A percentile compares a stretch with the other conserved stretches of the same genome.
Evolutionary conservation across 2,888 invertebrate genomes (phyloP).

Genomic region (Chelonus formosanus): DNA sequence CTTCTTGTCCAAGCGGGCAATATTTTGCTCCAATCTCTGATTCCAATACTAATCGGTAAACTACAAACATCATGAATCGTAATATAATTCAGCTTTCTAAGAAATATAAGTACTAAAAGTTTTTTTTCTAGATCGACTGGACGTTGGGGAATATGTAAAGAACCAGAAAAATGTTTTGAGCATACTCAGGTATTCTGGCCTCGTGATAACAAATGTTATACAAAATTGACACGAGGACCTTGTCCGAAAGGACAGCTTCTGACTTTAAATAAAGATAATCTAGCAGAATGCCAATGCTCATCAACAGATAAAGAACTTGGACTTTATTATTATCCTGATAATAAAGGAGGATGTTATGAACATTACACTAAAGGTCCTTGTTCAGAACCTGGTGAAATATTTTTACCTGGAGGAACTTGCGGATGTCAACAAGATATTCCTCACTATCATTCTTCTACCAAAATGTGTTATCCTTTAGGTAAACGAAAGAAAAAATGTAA

Average conservation of each 20-base stretch:
- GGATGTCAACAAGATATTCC: constrained; percentile 78
- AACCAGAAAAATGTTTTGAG: constrained; percentile 72
- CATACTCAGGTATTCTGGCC: constrained; percentile 80
- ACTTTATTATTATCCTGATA: constrained; percentile 70
- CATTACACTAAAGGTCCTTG: constrained; percentile 85
- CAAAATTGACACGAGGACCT: constrained; percentile 76
- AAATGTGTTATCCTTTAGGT: constrained; percentile 80
- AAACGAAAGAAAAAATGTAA: constrained; percentile 22
- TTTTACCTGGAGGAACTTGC: constrained; percentile 78
- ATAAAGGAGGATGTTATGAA: constrained; percentile 77
- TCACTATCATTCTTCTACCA: constrained; percentile 76
- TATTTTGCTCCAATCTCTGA: constrained; percentile 78
- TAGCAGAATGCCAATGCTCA: constrained; percentile 75
- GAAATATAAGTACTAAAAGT: not conserved
- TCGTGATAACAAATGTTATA: constrained; percentile 78
- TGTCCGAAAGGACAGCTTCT: constrained; percentile 79
- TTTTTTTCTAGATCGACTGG: constrained; percentile 65
- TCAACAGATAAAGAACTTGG: constrained; percentile 66
- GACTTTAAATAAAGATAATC: constrained; percentile 69
- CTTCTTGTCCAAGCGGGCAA: constrained; percentile 77
- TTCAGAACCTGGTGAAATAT: constrained; percentile 77
- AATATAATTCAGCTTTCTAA: too few relatives aligned
- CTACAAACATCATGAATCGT: too few relatives aligned
- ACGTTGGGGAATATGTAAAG: constrained; percentile 79
- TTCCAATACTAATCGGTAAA: constrained; percentile 26